Percentiles rank a stretch among this genome's conserved stretches.
Evolutionary conservation across 2,888 invertebrate genomes (phyloP).

Genomic region (Marasmarcha lunaedactyla): DNA sequence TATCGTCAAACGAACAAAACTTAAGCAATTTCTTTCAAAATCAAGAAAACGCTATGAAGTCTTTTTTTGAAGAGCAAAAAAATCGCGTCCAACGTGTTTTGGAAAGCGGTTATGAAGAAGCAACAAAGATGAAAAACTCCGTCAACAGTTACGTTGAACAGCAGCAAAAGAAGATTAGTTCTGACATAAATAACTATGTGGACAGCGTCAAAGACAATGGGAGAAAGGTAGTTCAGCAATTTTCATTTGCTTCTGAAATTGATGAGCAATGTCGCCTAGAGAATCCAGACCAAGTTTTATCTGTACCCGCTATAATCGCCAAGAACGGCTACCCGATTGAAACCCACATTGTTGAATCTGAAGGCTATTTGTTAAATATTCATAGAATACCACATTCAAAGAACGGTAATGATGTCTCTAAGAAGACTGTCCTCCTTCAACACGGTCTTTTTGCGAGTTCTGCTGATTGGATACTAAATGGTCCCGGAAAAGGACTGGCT

Average conservation of each 20-base stretch:
- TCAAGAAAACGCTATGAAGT: slow-evolving; percentile 25
- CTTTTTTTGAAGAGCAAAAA: slow-evolving; percentile 26
- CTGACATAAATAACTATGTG: slow-evolving; percentile 35
- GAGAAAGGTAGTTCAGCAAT: slow-evolving; percentile 28
- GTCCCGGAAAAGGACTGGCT: slow-evolving; percentile 73
- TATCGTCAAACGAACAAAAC: slow-evolving; percentile 9
- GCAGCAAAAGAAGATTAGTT: slow-evolving; percentile 31
- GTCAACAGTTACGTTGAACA: slow-evolving; percentile 36
- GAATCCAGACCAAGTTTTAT: slow-evolving; percentile 38
- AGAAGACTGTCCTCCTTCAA: slow-evolving; percentile 74
- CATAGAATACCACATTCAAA: slow-evolving; percentile 80
- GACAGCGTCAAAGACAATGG: slow-evolving; percentile 32
- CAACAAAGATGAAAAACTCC: slow-evolving; percentile 28
- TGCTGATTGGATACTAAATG: slow-evolving; percentile 82
- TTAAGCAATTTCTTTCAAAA: slow-evolving; percentile 18
- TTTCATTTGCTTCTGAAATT: slow-evolving; percentile 28
- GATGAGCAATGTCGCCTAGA: slow-evolving; percentile 24
- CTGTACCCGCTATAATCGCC: slow-evolving; percentile 44
- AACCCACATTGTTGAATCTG: slow-evolving; percentile 78
- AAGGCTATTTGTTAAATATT: slow-evolving; percentile 84
- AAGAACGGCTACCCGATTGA: slow-evolving; percentile 78
- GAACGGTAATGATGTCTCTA: slow-evolving; percentile 25
- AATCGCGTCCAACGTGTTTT: slow-evolving; percentile 21
- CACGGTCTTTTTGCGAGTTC: slow-evolving; percentile 86
- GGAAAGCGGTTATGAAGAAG: slow-evolving; percentile 24